A percentile compares a stretch with the other conserved stretches of the same genome.
Evolutionary conservation across 2,113 vertebrate genomes (phyloP).

Genomic region (Cyprinodon brontotheroides): DNA sequence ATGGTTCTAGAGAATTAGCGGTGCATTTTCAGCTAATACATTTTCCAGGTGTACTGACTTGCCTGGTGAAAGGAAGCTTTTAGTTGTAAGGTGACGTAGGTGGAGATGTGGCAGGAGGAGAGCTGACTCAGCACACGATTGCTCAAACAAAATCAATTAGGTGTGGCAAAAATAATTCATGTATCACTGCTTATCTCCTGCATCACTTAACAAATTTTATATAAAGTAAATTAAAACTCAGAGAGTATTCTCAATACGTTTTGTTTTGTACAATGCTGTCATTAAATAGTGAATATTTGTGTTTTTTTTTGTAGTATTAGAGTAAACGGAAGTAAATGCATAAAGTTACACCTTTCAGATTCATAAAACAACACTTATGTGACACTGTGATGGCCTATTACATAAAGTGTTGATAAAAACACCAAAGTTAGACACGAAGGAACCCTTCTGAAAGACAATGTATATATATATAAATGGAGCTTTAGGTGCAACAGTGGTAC

Average conservation of each 20-base stretch:
- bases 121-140: slow-evolving; percentile 15
- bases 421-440: background rate
- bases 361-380: background rate
- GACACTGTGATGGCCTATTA: background rate
- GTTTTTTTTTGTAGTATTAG: no score
- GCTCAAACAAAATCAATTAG: slow-evolving; percentile 44
- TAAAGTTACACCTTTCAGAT: background rate
- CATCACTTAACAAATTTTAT: background rate
- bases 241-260: background rate
- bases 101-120: slow-evolving; percentile 12
- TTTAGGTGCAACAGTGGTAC: no score
- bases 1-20: slow-evolving; percentile 53
- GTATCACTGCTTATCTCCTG: slow-evolving; percentile 19
- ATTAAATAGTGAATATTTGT: background rate
- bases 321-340: background rate
- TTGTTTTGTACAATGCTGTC: background rate
- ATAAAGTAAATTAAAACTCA: background rate
- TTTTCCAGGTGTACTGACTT: slow-evolving; percentile 50
- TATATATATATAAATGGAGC: background rate
- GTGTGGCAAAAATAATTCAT: slow-evolving; percentile 10
- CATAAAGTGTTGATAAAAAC: background rate
- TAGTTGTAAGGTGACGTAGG: slow-evolving; percentile 50
- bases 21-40: slow-evolving; percentile 49
- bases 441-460: background rate
- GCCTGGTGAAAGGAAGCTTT: slow-evolving; percentile 31